A percentile compares a stretch with the other conserved stretches of the same genome.
Evolutionary conservation across 2,888 invertebrate genomes (phyloP).

Genomic region (Deilephila porcellus): DNA sequence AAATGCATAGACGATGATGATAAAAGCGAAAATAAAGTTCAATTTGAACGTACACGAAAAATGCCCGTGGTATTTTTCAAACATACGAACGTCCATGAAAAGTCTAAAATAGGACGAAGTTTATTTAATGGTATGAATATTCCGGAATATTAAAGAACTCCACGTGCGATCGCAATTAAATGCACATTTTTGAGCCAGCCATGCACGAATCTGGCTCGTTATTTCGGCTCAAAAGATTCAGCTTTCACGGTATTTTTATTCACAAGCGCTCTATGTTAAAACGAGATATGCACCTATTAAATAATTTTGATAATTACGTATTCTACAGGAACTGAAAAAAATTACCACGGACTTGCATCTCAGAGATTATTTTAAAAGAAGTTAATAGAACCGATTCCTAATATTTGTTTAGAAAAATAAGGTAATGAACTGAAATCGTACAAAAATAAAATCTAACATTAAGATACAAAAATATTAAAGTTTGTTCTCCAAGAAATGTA

Average conservation of each 20-base stretch:
- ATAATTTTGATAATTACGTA: slow-evolving; percentile 5
- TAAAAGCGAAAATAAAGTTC: not conserved
- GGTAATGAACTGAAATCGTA: too few species aligned
- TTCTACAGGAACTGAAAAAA: not conserved
- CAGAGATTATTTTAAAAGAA: not conserved
- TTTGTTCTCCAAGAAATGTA: too few species aligned
- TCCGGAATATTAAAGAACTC: slow-evolving; percentile 9
- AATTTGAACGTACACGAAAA: not conserved
- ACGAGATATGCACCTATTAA: not conserved
- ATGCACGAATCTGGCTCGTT: slow-evolving; percentile 19
- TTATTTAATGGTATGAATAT: slow-evolving; percentile 13
- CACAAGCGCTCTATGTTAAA: not conserved
- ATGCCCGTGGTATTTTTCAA: not conserved
- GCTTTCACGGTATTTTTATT: slow-evolving; percentile 20
- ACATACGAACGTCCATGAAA: not conserved
- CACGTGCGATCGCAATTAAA: slow-evolving; percentile 18
- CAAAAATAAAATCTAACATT: too few species aligned
- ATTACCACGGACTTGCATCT: not conserved
- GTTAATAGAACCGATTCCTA: too few species aligned
- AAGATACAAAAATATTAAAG: too few species aligned
- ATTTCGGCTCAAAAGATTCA: slow-evolving; percentile 20
- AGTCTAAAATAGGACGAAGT: slow-evolving; percentile 3
- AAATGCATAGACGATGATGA: not conserved
- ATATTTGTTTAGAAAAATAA: too few species aligned
- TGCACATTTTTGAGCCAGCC: slow-evolving; percentile 17